These are phyloP conservation scores for Morpho achilles DNA, from an alignment of 2,888 invertebrate species.

Conservation along the genomic window DNA sequence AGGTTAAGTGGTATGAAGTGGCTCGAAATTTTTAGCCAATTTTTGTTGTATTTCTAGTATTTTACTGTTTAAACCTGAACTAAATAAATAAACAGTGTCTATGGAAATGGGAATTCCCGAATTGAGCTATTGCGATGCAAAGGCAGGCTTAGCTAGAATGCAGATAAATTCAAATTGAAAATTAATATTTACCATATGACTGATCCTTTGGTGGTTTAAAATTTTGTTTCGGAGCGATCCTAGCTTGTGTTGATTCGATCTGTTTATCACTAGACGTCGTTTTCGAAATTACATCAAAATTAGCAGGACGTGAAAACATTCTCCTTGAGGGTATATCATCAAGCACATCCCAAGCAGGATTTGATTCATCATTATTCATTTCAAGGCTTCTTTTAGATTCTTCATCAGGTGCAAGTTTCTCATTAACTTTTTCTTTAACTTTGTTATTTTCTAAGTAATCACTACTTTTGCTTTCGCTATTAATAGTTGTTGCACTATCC, in stretches of 20 bases:
- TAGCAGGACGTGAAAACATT: slow-evolving; percentile 3
- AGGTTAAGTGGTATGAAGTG: too few relatives aligned
- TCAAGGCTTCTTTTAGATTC: not conserved
- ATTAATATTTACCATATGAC: not conserved
- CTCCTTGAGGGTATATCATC: slow-evolving; percentile 17
- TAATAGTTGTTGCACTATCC: slow-evolving; percentile 2
- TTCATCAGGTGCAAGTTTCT: not conserved
- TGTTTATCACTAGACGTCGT: not conserved
- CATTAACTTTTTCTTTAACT: not conserved
- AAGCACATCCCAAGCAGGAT: slow-evolving; percentile 7
- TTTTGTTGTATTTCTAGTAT: too few relatives aligned
- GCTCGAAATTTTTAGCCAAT: too few relatives aligned
- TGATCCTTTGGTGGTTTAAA: not conserved
- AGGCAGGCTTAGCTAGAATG: too few relatives aligned
- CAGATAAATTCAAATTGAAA: too few relatives aligned
- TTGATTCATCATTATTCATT: slow-evolving; percentile 13
- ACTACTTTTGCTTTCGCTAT: not conserved
- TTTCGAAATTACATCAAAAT: not conserved
- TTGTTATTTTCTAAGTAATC: slow-evolving; percentile 13
- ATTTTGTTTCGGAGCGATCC: not conserved
- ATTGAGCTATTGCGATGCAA: too few relatives aligned
- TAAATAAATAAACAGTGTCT: too few relatives aligned
- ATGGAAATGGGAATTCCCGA: too few relatives aligned
- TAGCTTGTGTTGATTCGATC: not conserved
- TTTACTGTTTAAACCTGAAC: too few relatives aligned